A percentile compares a stretch with the other conserved stretches of the same genome.
These are phyloP conservation scores for Carcinoscorpius rotundicauda DNA, from an alignment of 1,140 invertebrate species.

Conservation along the genomic window DNA sequence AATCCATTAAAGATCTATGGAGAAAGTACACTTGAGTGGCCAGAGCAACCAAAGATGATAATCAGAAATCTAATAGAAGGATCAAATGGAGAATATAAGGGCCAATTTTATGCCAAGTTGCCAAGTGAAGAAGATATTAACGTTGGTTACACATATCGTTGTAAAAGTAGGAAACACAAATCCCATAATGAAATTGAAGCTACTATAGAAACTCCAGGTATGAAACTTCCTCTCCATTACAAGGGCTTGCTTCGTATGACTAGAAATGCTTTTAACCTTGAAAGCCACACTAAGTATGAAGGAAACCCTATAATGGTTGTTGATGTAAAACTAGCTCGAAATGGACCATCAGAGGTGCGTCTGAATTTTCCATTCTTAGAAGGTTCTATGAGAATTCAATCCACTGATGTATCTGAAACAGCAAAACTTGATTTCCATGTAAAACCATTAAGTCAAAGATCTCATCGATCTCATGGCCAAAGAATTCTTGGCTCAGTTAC, in stretches of 20 bases:
- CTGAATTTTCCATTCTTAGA: constrained; percentile 8
- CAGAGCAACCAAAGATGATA: no score
- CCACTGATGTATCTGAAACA: background rate
- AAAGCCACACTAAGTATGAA: constrained; percentile 3
- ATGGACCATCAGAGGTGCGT: background rate
- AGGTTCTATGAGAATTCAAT: constrained; percentile 4
- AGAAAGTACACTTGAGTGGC: no score
- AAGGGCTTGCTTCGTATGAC: constrained; percentile 3
- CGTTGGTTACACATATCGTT: constrained; percentile 9
- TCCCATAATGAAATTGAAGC: constrained; percentile 17
- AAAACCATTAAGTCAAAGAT: background rate
- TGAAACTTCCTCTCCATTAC: background rate
- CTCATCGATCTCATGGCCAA: no score
- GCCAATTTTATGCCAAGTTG: constrained; percentile 4
- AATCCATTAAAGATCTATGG: no score
- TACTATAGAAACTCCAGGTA: constrained; percentile 7
- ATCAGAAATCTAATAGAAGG: constrained; percentile 3
- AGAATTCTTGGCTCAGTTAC: constrained; percentile 3
- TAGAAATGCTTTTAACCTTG: background rate
- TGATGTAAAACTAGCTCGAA: constrained; percentile 7
- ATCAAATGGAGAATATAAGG: constrained; percentile 9
- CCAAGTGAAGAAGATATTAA: constrained; percentile 6
- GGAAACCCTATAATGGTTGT: background rate
- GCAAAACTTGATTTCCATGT: constrained; percentile 7
- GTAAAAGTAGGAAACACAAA: constrained; percentile 8